Conservation (phyloP, 1,140 invertebrate genomes). For the Drosophila sp. region DNA sequence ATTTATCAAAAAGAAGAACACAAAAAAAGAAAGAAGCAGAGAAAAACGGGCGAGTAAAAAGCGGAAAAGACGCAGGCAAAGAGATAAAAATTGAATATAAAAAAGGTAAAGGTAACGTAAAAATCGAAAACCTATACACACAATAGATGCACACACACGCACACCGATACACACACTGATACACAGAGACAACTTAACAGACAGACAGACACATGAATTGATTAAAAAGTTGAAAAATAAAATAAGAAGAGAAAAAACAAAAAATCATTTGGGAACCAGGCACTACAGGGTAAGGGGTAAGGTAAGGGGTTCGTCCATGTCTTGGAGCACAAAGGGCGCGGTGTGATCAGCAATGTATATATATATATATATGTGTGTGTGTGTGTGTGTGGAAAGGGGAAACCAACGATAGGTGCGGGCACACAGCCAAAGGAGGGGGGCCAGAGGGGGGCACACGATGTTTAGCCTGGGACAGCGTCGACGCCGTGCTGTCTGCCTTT, state of each 20-base stretch:
- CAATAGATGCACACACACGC: constrained; percentile 69
- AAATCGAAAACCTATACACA: constrained; percentile 79
- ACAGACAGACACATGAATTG: constrained; percentile 68
- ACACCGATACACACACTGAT: constrained; percentile 8
- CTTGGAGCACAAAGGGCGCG: constrained; percentile 50
- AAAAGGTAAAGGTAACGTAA: constrained; percentile 77
- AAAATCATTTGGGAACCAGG: constrained; percentile 38
- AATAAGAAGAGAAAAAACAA: constrained; percentile 37
- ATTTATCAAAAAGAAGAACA: constrained; percentile 73
- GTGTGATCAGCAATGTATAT: constrained; percentile 21
- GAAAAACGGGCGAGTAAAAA: constrained; percentile 56
- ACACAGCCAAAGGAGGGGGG: neutral
- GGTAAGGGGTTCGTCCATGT: constrained; percentile 33
- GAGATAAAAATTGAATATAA: constrained; percentile 80
- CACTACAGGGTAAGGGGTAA: neutral
- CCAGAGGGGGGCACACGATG: neutral
- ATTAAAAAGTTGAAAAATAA: constrained; percentile 77
- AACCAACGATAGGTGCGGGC: neutral
- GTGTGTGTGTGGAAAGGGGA: constrained; percentile 26
- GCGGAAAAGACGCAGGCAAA: constrained; percentile 79
- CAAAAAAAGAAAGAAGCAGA: constrained; percentile 39
- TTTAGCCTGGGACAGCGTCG: constrained; percentile 47
- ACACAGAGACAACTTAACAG: constrained; percentile 16
- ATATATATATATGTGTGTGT: neutral
- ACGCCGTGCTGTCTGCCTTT: constrained; percentile 80